These are phyloP conservation scores for Antedon mediterranea DNA, from an alignment of 53 echinoderm and acorn worm species.

Conservation along the genomic window DNA sequence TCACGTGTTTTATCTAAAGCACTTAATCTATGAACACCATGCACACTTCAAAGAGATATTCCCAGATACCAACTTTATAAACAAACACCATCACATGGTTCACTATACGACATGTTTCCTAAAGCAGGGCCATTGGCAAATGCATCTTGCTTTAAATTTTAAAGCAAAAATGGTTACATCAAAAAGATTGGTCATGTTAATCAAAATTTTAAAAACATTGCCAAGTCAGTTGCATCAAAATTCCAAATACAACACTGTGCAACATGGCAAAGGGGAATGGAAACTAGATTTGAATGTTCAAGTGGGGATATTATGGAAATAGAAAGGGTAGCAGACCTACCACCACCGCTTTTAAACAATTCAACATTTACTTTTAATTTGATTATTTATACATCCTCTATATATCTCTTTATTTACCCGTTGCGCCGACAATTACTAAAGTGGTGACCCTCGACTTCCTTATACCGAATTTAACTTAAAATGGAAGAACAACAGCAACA, in stretches of 20 bases:
- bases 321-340: too few species aligned
- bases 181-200: conserved; percentile 18
- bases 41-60: conserved; percentile 21
- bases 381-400: too few species aligned
- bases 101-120: conserved; percentile 20
- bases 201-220: conserved; percentile 25
- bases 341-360: too few species aligned
- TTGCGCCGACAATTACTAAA: too few species aligned
- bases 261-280: conserved; percentile 2
- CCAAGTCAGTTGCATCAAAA: conserved; percentile 16
- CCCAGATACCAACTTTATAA: conserved; percentile 17
- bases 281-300: conserved; percentile 4
- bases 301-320: conserved; percentile 6
- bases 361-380: too few species aligned
- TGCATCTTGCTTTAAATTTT: conserved; percentile 26
- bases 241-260: conserved; percentile 21
- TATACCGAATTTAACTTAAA: too few species aligned
- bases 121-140: conserved; percentile 17
- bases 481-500: too few species aligned
- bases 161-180: conserved; percentile 24
- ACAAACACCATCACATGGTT: conserved; percentile 34
- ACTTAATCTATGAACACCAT: conserved; percentile 28
- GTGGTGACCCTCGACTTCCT: too few species aligned
- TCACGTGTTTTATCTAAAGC: conserved; percentile 23
- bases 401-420: too few species aligned